Evolutionary conservation across 2,888 invertebrate genomes (phyloP).

Genomic region (Ichneumon xanthorius): DNA sequence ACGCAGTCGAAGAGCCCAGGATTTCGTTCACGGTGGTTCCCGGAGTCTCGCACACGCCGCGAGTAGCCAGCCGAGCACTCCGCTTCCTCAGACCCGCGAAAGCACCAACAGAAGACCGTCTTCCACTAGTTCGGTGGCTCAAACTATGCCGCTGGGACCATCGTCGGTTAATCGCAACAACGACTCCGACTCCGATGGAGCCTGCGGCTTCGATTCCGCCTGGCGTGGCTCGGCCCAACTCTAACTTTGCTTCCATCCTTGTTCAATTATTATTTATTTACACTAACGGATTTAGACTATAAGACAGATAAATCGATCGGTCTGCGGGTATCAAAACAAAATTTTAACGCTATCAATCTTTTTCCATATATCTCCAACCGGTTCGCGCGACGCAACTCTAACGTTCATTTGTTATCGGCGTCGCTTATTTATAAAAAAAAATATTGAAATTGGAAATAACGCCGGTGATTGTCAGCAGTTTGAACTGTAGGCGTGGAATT

Average conservation of each 20-base stretch:
- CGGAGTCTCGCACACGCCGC: slow-evolving; percentile 66
- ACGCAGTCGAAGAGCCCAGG: slow-evolving; percentile 87
- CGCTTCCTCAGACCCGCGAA: slow-evolving; percentile 74
- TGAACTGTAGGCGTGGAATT: slow-evolving; percentile 6
- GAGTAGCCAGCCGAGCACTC: slow-evolving; percentile 80
- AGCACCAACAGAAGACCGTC: slow-evolving; percentile 78
- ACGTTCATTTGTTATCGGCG: slow-evolving; percentile 25
- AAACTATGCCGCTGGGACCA: slow-evolving; percentile 80
- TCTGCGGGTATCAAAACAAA: not conserved
- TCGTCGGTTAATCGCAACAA: slow-evolving; percentile 85
- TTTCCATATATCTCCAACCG: not conserved
- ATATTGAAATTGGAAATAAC: slow-evolving; percentile 33
- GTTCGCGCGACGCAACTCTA: slow-evolving; percentile 11
- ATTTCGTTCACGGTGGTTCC: slow-evolving; percentile 82
- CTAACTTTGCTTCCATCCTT: slow-evolving; percentile 58
- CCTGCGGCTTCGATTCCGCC: slow-evolving; percentile 93
- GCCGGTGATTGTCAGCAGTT: slow-evolving; percentile 33
- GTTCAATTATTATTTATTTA: slow-evolving; percentile 30
- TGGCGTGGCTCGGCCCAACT: slow-evolving; percentile 86
- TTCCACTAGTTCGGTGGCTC: slow-evolving; percentile 84
- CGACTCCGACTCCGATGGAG: slow-evolving; percentile 95
- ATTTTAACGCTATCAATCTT: slow-evolving; percentile 19
- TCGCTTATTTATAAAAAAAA: not conserved
- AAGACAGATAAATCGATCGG: slow-evolving; percentile 9
- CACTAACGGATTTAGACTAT: not conserved